Evolutionary conservation across 2,797 vertebrate species (phyloP), one percentile per base, ranked within the genome.

Genomic region (Malurus leucopterus): DNA sequence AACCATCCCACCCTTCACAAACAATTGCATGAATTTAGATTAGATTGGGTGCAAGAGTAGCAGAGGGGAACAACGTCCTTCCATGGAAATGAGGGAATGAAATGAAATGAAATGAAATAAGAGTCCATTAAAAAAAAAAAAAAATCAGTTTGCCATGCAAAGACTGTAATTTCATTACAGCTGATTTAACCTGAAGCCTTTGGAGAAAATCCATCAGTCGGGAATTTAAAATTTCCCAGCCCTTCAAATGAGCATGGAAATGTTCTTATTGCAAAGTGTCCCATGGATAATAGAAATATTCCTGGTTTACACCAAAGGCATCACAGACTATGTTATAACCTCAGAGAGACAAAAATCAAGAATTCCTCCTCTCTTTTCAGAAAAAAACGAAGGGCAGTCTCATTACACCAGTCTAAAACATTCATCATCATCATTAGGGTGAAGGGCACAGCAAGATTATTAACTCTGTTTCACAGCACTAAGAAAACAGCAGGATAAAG

Each of bases 401-500:
- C 70, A 75, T 70, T 44, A 62, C 22, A 81, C 18, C 50, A 46
- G 32, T n/a, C 47, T 41, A 20, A 88, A 92, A 40, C 61, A 47
- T 49, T 73, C 79, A 72, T 41, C 70, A 51, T 69, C 74, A 62
- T 69, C 73, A 58, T 80, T 53, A 87, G 73, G 21, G 47, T 24
- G 71, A 77, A 83, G 2, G 6, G 73, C 46, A 40, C 24, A 29
- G 51, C 15, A 68, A 40, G 13, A 65, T 61, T 41, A 70, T 73
- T 68, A 76, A 82, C n/a, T 73, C 46, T 74, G 59, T 67, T 71
- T 73, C 65, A 14, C 21, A 14, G 41, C 59, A 64, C 50, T 53
- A 71, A 72, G n/a, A 71, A 74, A 90, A 65, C 65, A 93, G 67
- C 75, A 63, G 44, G 64, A 81, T 49, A 83, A 77, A 85, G 73